Base-by-base conservation (phyloP, 2,797 vertebrate species). In the Aeoliscus strigatus region DNA sequence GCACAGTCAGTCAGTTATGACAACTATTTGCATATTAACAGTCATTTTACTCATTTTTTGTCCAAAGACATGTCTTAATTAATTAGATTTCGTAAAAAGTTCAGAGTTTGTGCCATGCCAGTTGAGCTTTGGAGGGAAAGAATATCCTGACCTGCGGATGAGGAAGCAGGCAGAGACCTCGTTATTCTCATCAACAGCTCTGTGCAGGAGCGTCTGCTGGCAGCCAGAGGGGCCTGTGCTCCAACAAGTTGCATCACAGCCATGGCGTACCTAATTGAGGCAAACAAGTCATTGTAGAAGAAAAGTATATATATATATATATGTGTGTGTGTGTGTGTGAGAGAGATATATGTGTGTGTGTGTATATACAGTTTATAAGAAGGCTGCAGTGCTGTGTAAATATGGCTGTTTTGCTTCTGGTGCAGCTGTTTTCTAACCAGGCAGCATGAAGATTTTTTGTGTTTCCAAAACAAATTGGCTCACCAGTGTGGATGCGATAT, bases 401-500 rank as follows among this genome's bases (percentile, higher is more conserved):
- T n/a, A n/a, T n/a, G n/a, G n/a, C n/a, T n/a, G n/a, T n/a, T n/a
- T n/a, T n/a, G n/a, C n/a, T n/a, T n/a, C n/a, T n/a, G n/a, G n/a
- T n/a, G n/a, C n/a, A n/a, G n/a, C 18, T 3, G 6, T 21, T 21
- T 21, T 3, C 3, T 6, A 21, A 38, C 21, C 17, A 12, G 18
- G 1, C 33, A 27, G 9, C 14, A 2, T 3, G 8, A 27, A 7
- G 6, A 47, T 37, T 14, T 43, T 11, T n/a, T 14, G 1, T 8
- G 8, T 4, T 11, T 32, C 13, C 1, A 0, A 26, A 1, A 26
- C 12, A 10, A 27, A 27, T n/a, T 14, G n/a, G 44, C 86, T 90
- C 71, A 98, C 96, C 92, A 99, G 80, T 9, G 96, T 99, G 2
- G 96, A 99, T 2, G 96, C 96, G 3, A 99, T 98, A 63, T 99